Evolutionary conservation across 1,140 invertebrate genomes (phyloP).

Genomic region (Oreohelix idahoensis): DNA sequence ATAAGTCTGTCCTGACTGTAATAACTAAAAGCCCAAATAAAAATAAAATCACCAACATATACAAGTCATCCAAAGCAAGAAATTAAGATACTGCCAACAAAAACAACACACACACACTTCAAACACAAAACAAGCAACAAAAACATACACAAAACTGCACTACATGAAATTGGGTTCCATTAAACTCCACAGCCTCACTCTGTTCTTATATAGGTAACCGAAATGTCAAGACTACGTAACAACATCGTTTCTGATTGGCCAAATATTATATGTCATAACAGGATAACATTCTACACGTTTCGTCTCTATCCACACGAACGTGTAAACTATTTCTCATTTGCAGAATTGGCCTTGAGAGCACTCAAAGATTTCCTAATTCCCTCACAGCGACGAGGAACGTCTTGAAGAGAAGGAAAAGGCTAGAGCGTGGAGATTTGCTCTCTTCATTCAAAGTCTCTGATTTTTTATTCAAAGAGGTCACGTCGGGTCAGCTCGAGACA

Average conservation of each 20-base stretch:
- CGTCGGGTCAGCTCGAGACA: neutral
- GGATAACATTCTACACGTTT: neutral
- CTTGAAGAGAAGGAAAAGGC: neutral
- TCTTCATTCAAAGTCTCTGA: neutral
- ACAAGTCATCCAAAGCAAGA: too few species aligned
- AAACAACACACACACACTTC: too few species aligned
- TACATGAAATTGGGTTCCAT: too few species aligned
- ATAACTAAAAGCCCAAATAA: too few species aligned
- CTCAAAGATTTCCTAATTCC: neutral
- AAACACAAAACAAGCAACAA: too few species aligned
- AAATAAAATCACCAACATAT: too few species aligned
- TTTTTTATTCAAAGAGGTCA: slow-evolving; percentile 5
- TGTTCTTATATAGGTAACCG: too few species aligned
- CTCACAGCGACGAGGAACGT: neutral
- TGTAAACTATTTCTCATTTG: slow-evolving; percentile 27
- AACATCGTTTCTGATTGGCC: neutral
- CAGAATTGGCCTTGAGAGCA: slow-evolving; percentile 9
- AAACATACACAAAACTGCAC: too few species aligned
- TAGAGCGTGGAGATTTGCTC: neutral
- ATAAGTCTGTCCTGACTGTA: too few species aligned
- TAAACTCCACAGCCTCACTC: too few species aligned
- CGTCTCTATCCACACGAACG: neutral
- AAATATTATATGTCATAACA: slow-evolving; percentile 24
- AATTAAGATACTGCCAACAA: too few species aligned
- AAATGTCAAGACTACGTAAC: too few species aligned